Percentiles rank a stretch among this genome's conserved stretches.
These are phyloP conservation scores for Heliconius hortense DNA, from an alignment of 2,888 invertebrate species.

Conservation along the genomic window DNA sequence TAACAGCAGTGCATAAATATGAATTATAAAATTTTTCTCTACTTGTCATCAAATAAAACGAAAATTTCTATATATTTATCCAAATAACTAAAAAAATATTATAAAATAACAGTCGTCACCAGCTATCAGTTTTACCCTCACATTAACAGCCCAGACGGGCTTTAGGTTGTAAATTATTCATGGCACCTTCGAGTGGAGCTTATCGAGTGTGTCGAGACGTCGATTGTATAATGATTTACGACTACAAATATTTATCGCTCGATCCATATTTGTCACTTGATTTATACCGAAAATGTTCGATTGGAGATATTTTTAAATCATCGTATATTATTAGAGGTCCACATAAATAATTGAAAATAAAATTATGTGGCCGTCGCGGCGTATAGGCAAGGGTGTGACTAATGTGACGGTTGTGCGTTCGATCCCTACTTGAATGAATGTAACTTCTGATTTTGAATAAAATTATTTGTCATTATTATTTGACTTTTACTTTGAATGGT, in stretches of 20 bases:
- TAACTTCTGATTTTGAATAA: no score
- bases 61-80: background rate
- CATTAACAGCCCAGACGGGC: slow-evolving; percentile 10
- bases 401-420: no score
- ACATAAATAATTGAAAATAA: no score
- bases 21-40: background rate
- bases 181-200: slow-evolving; percentile 34
- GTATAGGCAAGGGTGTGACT: no score
- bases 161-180: slow-evolving; percentile 40
- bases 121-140: slow-evolving; percentile 11
- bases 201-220: slow-evolving; percentile 30
- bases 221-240: slow-evolving; percentile 38
- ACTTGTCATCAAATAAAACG: background rate
- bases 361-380: no score
- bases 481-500: no score
- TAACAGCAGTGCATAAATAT: background rate
- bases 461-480: no score
- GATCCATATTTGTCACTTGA: background rate
- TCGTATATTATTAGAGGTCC: background rate
- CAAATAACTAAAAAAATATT: background rate
- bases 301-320: background rate
- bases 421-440: no score
- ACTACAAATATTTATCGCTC: slow-evolving; percentile 16
- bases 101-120: background rate
- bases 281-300: slow-evolving; percentile 9